Evolutionary conservation across 2,888 invertebrate genomes (phyloP).

Genomic region (Gymnoscelis rufifasciata): DNA sequence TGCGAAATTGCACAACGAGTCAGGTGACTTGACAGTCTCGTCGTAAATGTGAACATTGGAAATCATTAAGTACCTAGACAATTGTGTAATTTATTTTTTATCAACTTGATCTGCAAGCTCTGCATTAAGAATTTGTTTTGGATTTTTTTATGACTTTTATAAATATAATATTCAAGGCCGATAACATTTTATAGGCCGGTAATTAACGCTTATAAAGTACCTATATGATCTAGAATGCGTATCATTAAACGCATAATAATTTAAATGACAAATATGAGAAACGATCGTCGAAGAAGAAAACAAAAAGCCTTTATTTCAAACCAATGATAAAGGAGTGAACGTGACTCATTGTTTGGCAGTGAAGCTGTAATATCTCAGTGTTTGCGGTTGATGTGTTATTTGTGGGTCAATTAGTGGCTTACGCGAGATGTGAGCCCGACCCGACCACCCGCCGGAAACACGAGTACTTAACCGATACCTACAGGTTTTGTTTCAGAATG

Average conservation of each 20-base stretch:
- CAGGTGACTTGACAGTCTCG: slow-evolving; percentile 20
- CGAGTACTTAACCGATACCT: slow-evolving; percentile 15
- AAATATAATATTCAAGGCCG: too few species aligned
- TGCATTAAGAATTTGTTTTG: too few species aligned
- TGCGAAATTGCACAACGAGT: slow-evolving; percentile 23
- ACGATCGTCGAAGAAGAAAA: slow-evolving; percentile 44
- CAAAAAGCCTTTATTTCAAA: slow-evolving; percentile 32
- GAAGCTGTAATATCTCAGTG: slow-evolving; percentile 44
- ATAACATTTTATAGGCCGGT: too few species aligned
- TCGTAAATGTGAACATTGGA: slow-evolving; percentile 14
- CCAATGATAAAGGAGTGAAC: slow-evolving; percentile 38
- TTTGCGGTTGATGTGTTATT: slow-evolving; percentile 49
- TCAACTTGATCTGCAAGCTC: too few species aligned
- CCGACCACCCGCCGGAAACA: slow-evolving; percentile 40
- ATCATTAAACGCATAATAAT: too few species aligned
- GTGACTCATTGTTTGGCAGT: slow-evolving; percentile 47
- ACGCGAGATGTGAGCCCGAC: slow-evolving; percentile 33
- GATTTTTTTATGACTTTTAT: too few species aligned
- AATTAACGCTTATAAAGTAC: too few species aligned
- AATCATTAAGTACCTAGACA: slow-evolving; percentile 10
- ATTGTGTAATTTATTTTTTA: background rate
- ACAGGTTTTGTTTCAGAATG: slow-evolving; percentile 14
- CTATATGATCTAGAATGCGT: too few species aligned
- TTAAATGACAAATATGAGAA: background rate
- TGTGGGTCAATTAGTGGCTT: slow-evolving; percentile 52